These are phyloP conservation scores for Nibea coibor DNA, from an alignment of 2,113 vertebrate genomes.

Conservation along the genomic window DNA sequence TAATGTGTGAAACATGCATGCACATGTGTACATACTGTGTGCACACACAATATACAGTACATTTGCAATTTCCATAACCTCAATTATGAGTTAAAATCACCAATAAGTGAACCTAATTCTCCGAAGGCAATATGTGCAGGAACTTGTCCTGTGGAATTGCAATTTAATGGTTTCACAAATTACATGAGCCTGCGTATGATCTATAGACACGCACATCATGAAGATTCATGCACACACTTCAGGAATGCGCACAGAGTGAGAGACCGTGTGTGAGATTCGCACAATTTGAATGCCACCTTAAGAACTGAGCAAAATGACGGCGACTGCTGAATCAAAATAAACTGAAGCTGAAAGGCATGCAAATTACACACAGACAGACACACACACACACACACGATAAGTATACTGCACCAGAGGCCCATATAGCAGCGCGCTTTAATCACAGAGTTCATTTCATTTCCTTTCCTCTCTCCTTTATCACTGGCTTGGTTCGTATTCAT, in stretches of 20 bases:
- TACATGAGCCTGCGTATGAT: neutral
- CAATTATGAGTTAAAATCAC: constrained; percentile 33
- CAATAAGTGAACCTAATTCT: constrained; percentile 36
- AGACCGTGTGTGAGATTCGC: neutral
- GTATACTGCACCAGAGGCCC: constrained; percentile 37
- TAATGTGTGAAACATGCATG: constrained; percentile 21
- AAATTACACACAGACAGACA: neutral
- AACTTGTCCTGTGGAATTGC: neutral
- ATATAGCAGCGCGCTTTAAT: constrained; percentile 62
- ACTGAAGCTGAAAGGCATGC: constrained; percentile 30
- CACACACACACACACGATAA: constrained; percentile 32
- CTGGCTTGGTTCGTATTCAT: constrained; percentile 66
- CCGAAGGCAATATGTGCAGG: neutral
- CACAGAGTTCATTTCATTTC: constrained; percentile 67
- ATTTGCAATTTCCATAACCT: constrained; percentile 39
- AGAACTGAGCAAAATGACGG: constrained; percentile 23
- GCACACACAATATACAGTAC: constrained; percentile 10
- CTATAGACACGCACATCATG: neutral
- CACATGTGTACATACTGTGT: neutral
- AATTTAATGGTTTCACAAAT: constrained; percentile 34
- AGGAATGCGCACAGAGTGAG: neutral
- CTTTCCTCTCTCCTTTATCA: constrained; percentile 64
- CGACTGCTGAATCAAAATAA: constrained; percentile 45
- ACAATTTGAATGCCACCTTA: constrained; percentile 30
- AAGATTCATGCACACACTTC: neutral